phyloP scores from a whole-genome alignment of 2,797 vertebrate species.

The Xyrichtys novacula region DNA sequence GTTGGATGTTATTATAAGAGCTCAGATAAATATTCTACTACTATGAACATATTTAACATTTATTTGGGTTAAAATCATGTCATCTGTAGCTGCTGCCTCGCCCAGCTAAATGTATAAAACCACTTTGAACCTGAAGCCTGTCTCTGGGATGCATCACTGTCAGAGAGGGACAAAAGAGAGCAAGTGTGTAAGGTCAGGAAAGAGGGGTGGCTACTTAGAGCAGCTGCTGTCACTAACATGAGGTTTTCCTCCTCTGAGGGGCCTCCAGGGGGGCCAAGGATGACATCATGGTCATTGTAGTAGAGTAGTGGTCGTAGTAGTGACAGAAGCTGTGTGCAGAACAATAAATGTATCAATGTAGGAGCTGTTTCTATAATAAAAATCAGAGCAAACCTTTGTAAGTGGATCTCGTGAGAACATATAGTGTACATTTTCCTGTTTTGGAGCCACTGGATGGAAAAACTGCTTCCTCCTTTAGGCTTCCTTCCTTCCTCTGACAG shows the following conservation, averaged over 20 bases:
- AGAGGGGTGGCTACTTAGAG: conserved; percentile 24
- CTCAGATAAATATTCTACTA: too few species aligned
- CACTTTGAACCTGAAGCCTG: conserved; percentile 46
- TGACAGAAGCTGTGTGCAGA: background rate
- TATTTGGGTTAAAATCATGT: too few species aligned
- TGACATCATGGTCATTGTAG: background rate
- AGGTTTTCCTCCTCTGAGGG: conserved; percentile 14
- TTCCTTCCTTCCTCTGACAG: background rate
- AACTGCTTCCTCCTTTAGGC: background rate
- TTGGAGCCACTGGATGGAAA: background rate
- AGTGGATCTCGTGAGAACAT: too few species aligned
- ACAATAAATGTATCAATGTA: too few species aligned
- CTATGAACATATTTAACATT: too few species aligned
- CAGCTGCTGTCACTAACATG: conserved; percentile 54
- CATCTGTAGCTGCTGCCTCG: background rate
- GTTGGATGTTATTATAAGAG: too few species aligned
- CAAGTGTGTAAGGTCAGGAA: conserved; percentile 47
- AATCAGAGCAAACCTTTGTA: too few species aligned
- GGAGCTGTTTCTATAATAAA: too few species aligned
- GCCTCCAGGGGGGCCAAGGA: background rate
- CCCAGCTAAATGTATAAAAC: background rate
- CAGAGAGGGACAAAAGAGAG: conserved; percentile 45
- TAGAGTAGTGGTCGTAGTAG: background rate
- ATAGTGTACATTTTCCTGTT: background rate
- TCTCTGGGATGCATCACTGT: conserved; percentile 38